Evolutionary conservation across 92 coral and sea anemone species (phyloP).

Genomic region (Porites divaricata): DNA sequence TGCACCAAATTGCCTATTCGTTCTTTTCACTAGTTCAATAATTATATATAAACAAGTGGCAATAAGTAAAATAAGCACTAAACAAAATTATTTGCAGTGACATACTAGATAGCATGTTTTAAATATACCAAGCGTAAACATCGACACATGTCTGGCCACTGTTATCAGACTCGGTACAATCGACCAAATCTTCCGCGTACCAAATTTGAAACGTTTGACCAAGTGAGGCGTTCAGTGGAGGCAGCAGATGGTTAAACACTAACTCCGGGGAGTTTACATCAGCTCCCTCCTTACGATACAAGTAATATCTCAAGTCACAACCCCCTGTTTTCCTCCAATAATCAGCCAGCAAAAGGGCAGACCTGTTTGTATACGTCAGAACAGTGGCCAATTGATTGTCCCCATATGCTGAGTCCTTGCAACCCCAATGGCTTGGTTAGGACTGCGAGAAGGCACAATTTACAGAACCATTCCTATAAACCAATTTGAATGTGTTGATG

Average conservation of each 20-base stretch:
- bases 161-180: not conserved
- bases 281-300: not conserved
- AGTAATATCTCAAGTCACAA: too few species aligned
- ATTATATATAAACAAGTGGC: too few species aligned
- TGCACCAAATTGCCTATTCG: conserved; percentile 3
- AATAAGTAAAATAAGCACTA: too few species aligned
- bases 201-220: conserved; percentile 19
- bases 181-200: not conserved
- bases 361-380: not conserved
- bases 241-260: conserved; percentile 4
- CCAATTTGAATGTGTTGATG: not conserved
- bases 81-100: too few species aligned
- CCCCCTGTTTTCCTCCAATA: too few species aligned
- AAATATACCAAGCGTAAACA: not conserved
- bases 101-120: too few species aligned
- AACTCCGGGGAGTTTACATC: conserved; percentile 1
- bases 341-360: not conserved
- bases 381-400: not conserved
- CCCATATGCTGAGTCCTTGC: not conserved
- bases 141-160: conserved; percentile 18
- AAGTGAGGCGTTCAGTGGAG: not conserved
- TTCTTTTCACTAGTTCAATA: too few species aligned
- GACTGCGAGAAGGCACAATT: not conserved
- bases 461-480: not conserved
- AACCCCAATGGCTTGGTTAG: not conserved